Evolutionary conservation across 2,888 invertebrate genomes (phyloP).

Genomic region (Sinodicranocentrus sp.): DNA sequence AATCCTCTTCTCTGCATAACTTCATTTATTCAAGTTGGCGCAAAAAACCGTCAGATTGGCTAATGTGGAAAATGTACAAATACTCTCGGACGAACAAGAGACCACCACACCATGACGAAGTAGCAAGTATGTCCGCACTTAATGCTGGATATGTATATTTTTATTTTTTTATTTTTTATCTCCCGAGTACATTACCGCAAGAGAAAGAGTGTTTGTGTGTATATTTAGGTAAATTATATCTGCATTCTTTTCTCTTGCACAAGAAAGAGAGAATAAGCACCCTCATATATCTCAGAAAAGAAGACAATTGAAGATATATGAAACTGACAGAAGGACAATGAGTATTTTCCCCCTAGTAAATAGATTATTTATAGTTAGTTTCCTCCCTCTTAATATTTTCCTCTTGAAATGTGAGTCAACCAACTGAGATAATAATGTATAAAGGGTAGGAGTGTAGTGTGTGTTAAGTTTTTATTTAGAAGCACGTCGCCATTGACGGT

Average conservation of each 20-base stretch:
- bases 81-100: no score
- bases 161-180: no score
- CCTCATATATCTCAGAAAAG: slow-evolving; percentile 13
- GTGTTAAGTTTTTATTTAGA: background rate
- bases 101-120: no score
- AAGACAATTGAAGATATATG: slow-evolving; percentile 54
- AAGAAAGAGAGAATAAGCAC: background rate
- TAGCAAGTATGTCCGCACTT: no score
- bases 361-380: slow-evolving; percentile 52
- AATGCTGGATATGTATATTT: no score
- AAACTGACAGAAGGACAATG: slow-evolving; percentile 63
- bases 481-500: background rate
- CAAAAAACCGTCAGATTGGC: no score
- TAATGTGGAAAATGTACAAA: no score
- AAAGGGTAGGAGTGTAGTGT: background rate
- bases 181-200: slow-evolving; percentile 2
- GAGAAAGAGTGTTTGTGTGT: background rate
- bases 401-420: slow-evolving; percentile 36
- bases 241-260: slow-evolving; percentile 11
- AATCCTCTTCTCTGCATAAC: slow-evolving; percentile 46
- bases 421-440: slow-evolving; percentile 16
- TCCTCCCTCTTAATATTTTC: slow-evolving; percentile 38
- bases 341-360: slow-evolving; percentile 32
- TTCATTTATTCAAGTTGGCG: no score
- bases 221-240: background rate